Evolutionary conservation across 2,888 invertebrate species (phyloP), one percentile per base, ranked within the genome.

Genomic region (Bugula neritina): DNA sequence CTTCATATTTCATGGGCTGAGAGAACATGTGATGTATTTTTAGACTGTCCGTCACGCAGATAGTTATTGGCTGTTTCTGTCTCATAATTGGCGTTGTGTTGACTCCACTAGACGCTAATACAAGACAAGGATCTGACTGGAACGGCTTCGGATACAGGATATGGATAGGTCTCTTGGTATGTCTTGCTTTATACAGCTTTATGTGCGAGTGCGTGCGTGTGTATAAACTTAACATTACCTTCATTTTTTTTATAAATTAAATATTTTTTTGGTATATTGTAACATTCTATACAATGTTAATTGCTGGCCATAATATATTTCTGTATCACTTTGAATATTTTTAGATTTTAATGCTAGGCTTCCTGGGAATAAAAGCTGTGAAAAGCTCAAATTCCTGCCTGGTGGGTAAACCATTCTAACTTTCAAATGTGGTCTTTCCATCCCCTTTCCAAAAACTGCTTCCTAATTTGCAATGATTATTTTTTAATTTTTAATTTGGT

Each of bases 11-110:
- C n/a, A n/a, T n/a, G n/a, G n/a, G n/a, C n/a, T n/a, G n/a, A n/a
- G n/a, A n/a, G n/a, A n/a, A 55, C 25, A 17, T 55, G 21, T 55
- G 23, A 5, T 25, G 25, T 25, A 23, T 55, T 5, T 55, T 55
- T n/a, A 55, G 55, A 23, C 55, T 55, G 3, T 55, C 55, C 25
- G 55, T 55, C 5, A 55, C 55, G 5, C 55, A 55, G 55, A 55
- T 55, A 55, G 23, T 55, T 17, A 55, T 55, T 10, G 55, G 55
- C 3, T 23, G 21, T n/a, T 25, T 55, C 55, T 55, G 55, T 55
- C 5, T 55, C 10, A 55, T 25, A 23, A 5, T 55, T 17, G 55
- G 55, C 5, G 25, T 55, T 23, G 23, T 23, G 3, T 17, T 5
- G 13, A 5, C 23, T 5, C 23, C 55, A 17, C 10, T 55, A 5